These are phyloP conservation scores for Aeoliscus strigatus DNA, from an alignment of 2,797 vertebrate genomes.

Conservation along the genomic window DNA sequence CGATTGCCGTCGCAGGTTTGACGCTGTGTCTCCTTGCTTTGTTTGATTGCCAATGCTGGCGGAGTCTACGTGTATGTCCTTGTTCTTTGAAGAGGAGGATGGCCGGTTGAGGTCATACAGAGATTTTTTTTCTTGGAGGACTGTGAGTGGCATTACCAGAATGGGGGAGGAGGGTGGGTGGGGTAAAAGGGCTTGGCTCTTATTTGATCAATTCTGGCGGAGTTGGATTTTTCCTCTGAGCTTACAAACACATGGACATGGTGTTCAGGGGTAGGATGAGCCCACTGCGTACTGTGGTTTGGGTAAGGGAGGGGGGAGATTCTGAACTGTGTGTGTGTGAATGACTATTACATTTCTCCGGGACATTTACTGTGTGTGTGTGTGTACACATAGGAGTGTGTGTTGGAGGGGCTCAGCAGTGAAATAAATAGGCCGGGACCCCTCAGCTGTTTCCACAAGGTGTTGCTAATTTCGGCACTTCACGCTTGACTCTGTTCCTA, in stretches of 20 bases:
- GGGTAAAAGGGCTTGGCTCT: slow-evolving; percentile 26
- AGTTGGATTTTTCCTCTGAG: slow-evolving; percentile 26
- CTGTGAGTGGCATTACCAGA: slow-evolving; percentile 34
- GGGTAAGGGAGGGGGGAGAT: slow-evolving; percentile 11
- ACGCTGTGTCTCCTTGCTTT: slow-evolving; percentile 13
- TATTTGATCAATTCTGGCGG: slow-evolving; percentile 41
- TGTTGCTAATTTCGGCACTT: slow-evolving; percentile 74
- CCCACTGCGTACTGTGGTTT: slow-evolving; percentile 5
- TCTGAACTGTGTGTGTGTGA: slow-evolving; percentile 24
- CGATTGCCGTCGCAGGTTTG: slow-evolving; percentile 31
- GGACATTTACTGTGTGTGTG: slow-evolving; percentile 32
- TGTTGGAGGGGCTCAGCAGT: slow-evolving; percentile 41
- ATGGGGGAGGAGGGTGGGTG: slow-evolving; percentile 25
- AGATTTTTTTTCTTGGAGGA: slow-evolving; percentile 31
- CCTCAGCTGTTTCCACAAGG: slow-evolving; percentile 77
- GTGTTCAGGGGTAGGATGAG: slow-evolving; percentile 16
- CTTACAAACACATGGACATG: slow-evolving; percentile 41
- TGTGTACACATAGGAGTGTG: slow-evolving; percentile 7
- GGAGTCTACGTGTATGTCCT: slow-evolving; percentile 51
- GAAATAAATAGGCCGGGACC: slow-evolving; percentile 75
- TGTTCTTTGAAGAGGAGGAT: slow-evolving; percentile 66
- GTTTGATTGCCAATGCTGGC: slow-evolving; percentile 30
- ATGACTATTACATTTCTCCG: slow-evolving; percentile 28
- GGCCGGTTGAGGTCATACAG: slow-evolving; percentile 61
- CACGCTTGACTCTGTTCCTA: slow-evolving; percentile 50